Evolutionary conservation across 2,888 invertebrate species (phyloP).

Genomic region (Malthinus flaveolus): DNA sequence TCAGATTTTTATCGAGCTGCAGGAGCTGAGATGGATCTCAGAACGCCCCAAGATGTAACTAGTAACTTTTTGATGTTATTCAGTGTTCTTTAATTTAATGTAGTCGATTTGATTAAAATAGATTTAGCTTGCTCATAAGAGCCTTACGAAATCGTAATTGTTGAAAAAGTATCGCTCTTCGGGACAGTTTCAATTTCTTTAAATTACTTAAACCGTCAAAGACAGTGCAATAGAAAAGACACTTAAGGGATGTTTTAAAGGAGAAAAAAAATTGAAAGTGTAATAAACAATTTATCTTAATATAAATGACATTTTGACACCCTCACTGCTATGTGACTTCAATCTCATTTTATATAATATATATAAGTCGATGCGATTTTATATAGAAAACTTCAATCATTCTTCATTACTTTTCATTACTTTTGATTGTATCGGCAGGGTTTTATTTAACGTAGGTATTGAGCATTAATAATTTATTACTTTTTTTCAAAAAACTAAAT

Average conservation of each 20-base stretch:
- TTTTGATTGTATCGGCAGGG: slow-evolving; percentile 22
- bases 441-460: slow-evolving; percentile 13
- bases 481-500: slow-evolving; percentile 1
- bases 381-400: slow-evolving; percentile 33
- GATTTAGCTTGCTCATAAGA: too few species aligned
- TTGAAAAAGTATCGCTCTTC: too few species aligned
- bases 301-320: slow-evolving; percentile 19
- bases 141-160: too few species aligned
- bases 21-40: too few species aligned
- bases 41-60: too few species aligned
- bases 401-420: slow-evolving; percentile 35
- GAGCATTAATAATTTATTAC: slow-evolving; percentile 7
- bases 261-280: slow-evolving; percentile 10
- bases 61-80: too few species aligned
- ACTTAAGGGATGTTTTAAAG: slow-evolving; percentile 2
- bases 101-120: too few species aligned
- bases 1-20: too few species aligned
- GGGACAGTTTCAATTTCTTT: too few species aligned
- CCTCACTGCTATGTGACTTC: slow-evolving; percentile 11
- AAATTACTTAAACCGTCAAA: too few species aligned
- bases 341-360: slow-evolving; percentile 15
- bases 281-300: slow-evolving; percentile 21
- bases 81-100: too few species aligned
- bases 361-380: slow-evolving; percentile 7
- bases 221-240: not conserved